Evolutionary conservation across 2,113 vertebrate species (phyloP).

Genomic region (Accipiter cooperii): DNA sequence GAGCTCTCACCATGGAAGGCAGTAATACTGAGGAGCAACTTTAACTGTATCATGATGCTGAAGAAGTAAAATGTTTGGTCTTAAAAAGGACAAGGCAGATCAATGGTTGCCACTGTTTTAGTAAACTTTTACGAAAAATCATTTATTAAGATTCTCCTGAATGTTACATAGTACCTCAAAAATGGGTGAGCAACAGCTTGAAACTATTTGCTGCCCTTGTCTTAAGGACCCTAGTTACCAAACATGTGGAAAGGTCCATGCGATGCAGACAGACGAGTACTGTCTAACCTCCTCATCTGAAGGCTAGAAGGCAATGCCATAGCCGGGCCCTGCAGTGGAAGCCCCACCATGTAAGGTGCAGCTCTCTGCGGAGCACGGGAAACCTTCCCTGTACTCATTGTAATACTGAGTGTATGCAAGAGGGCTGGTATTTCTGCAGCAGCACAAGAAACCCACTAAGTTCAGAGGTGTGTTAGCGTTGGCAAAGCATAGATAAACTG

Average conservation of each 20-base stretch:
- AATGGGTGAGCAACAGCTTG: not conserved
- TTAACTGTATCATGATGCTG: not conserved
- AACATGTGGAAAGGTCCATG: accelerated
- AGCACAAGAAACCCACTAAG: not conserved
- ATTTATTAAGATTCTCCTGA: not conserved
- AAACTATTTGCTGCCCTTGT: not conserved
- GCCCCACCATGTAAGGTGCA: not conserved
- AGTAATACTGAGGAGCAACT: not conserved
- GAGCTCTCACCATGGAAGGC: not conserved
- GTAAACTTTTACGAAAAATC: not conserved
- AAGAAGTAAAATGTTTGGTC: not conserved
- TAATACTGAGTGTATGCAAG: accelerated
- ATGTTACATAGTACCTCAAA: not conserved
- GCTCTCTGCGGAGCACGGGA: not conserved
- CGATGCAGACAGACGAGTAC: accelerated
- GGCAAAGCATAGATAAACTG: not conserved
- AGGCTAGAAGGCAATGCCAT: not conserved
- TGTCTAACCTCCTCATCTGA: too few species aligned
- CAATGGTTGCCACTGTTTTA: not conserved
- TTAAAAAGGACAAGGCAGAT: not conserved
- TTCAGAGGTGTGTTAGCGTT: not conserved
- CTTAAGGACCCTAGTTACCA: not conserved
- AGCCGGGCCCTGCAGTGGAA: not conserved
- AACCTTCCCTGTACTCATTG: not conserved
- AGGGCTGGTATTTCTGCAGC: not conserved